Conservation (phyloP, 2,888 invertebrate species). For the Gryllus longicercus region DNA sequence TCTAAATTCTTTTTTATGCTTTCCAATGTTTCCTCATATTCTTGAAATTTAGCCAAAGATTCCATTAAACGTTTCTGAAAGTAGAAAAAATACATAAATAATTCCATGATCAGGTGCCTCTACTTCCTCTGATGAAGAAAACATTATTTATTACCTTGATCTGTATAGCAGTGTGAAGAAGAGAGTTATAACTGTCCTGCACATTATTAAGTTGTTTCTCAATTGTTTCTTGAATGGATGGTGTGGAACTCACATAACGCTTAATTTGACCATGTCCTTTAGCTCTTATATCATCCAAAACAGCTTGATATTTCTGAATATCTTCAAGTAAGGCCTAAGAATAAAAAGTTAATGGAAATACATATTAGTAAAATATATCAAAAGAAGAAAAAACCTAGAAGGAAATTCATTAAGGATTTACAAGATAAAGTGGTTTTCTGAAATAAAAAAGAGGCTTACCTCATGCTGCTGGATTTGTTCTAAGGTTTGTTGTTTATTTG, state of each 20-base stretch:
- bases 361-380: background rate
- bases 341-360: constrained; percentile 20
- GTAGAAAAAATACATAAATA: background rate
- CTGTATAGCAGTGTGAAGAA: constrained; percentile 84
- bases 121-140: background rate
- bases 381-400: background rate
- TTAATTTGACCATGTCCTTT: constrained; percentile 83
- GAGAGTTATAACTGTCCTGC: constrained; percentile 87
- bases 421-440: background rate
- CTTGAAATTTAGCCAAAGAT: constrained; percentile 86
- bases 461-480: constrained; percentile 89
- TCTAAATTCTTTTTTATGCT: constrained; percentile 80
- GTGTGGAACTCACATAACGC: constrained; percentile 69
- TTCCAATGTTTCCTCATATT: constrained; percentile 86
- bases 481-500: constrained; percentile 84
- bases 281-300: constrained; percentile 74
- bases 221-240: constrained; percentile 71
- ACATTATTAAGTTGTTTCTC: constrained; percentile 85
- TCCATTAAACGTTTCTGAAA: constrained; percentile 71
- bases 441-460: constrained; percentile 41
- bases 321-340: constrained; percentile 47
- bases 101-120: background rate
- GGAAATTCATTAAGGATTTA: background rate
- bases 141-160: constrained; percentile 58
- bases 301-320: constrained; percentile 77